Conservation (phyloP, 2,797 vertebrate genomes). For the Microchirus variegatus region DNA sequence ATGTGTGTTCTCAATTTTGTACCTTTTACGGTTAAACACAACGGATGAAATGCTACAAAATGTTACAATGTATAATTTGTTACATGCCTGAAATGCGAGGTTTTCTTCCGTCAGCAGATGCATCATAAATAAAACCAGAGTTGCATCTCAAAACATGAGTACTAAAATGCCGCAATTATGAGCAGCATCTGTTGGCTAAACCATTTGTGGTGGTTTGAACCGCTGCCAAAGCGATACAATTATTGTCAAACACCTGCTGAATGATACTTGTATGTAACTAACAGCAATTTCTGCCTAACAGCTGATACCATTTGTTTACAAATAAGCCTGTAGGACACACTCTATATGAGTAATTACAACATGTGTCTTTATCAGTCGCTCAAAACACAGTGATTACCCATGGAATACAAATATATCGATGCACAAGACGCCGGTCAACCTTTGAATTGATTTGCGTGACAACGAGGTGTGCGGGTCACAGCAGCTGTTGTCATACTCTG, state of each 20-base stretch:
- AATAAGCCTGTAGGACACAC: not conserved
- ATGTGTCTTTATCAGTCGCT: not conserved
- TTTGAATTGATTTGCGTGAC: not conserved
- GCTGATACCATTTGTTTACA: constrained; percentile 10
- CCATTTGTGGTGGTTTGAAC: constrained; percentile 49
- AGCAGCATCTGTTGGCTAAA: constrained; percentile 65
- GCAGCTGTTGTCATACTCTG: too few species aligned
- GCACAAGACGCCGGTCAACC: not conserved
- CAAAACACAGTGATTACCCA: not conserved
- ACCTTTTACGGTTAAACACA: too few species aligned
- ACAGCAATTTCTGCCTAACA: constrained; percentile 4
- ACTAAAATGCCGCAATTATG: constrained; percentile 66
- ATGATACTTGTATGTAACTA: constrained; percentile 18
- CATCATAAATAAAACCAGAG: constrained; percentile 51
- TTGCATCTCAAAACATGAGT: constrained; percentile 52
- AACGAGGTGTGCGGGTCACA: not conserved
- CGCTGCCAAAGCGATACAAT: constrained; percentile 49
- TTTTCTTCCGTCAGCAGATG: constrained; percentile 43
- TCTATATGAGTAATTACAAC: not conserved
- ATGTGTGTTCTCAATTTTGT: too few species aligned
- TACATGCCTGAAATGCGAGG: not conserved
- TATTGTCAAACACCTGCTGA: constrained; percentile 52
- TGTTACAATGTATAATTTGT: too few species aligned
- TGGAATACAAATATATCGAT: not conserved
- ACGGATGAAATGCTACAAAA: not conserved